phyloP scores from a whole-genome alignment of 1,140 invertebrate genomes.

The Zaprionus ornatus region DNA sequence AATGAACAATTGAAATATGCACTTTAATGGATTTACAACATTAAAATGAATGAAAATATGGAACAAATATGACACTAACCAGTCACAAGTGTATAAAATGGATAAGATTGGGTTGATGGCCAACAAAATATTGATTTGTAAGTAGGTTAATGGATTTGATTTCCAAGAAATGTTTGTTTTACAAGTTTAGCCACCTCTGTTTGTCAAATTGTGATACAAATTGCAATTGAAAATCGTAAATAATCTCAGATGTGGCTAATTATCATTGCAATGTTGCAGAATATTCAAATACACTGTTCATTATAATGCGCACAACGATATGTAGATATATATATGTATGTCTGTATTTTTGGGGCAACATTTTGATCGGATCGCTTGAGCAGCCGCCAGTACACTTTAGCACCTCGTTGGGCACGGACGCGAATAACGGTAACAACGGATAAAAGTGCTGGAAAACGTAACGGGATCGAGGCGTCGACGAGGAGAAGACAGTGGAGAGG shows the following conservation, averaged over 20 bases:
- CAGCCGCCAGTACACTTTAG: conserved; percentile 58
- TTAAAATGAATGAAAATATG: background rate
- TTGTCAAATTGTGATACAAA: conserved; percentile 5
- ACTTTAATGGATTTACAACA: background rate
- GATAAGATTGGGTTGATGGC: background rate
- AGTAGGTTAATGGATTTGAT: background rate
- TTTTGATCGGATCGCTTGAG: conserved; percentile 14
- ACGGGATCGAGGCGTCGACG: background rate
- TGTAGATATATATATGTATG: conserved; percentile 6
- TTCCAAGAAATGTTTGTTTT: background rate
- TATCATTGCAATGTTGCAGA: conserved; percentile 24
- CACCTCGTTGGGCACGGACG: conserved; percentile 50
- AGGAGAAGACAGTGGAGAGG: conserved; percentile 9
- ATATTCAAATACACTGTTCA: conserved; percentile 7
- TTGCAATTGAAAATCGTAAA: background rate
- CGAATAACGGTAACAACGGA: conserved; percentile 27
- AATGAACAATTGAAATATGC: background rate
- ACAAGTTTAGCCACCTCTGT: background rate
- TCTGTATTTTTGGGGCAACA: conserved; percentile 21
- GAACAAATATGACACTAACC: background rate
- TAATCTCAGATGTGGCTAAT: conserved; percentile 14
- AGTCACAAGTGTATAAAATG: background rate
- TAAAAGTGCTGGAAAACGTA: background rate
- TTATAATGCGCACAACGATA: conserved; percentile 4
- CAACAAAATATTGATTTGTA: background rate